Base-by-base conservation (phyloP, 2,888 invertebrate genomes). In the Brassicogethes aeneus region DNA sequence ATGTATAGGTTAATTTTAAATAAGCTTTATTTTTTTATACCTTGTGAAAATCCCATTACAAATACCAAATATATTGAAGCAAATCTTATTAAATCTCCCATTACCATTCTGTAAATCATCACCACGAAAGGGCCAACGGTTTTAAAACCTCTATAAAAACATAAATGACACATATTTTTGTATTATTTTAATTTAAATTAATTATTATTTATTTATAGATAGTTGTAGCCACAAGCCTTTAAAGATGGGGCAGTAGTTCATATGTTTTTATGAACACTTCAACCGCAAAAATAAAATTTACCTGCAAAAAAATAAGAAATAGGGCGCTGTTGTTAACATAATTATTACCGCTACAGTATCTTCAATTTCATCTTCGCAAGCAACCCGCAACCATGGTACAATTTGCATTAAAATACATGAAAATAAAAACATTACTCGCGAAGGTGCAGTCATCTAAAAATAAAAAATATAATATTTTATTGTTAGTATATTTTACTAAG, bases 81-180 rank as follows among this genome's bases (percentile, higher is more conserved):
- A 68, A 99, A 99, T 49, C 97, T 78, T 16, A 96, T 72, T 17
- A 97, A 73, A 70, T 99, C 97, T 41, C 96, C 94, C 79, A 88
- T 86, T 36, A 97, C 88, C 93, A 99, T 97, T 50, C 95, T 80
- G 70, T 97, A 97, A 54, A 99, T 94, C 96, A 97, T 97, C 52
- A 96, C 92, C n/a, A 97, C 97, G 78, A 97, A 97, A 0, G 97
- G 97, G 2, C 97, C 97, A 1, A 97, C 95, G 0, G 95, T 92
- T 69, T 94, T 93, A 68, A 97, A 93, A 10, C 95, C 96, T 59
- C 97, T 93, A 70, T 32, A 74, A 70, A 51, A 43, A 50, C 41
- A 32, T 13, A 32, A 29, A 10, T 29, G 15, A 38, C 7, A 31
- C 5, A 23, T 23, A 23, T 23, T 23, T 23, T 23, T 23, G 10